phyloP scores from a whole-genome alignment of 1,140 invertebrate species.

The Parasteatoda tepidariorum region DNA sequence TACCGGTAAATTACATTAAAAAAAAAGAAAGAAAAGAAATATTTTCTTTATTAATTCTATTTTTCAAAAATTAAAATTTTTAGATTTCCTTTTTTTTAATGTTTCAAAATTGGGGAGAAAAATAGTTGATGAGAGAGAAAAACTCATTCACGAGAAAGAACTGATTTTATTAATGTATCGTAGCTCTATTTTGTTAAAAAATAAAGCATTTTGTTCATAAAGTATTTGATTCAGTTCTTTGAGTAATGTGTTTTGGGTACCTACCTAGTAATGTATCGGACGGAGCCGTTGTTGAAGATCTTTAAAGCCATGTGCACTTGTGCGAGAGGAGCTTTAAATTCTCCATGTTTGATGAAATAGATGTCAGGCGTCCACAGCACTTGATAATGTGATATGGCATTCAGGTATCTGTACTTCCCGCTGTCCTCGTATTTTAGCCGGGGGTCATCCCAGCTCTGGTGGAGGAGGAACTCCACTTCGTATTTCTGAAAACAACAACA shows the following conservation, averaged over 20 bases:
- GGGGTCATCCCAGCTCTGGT: conserved; percentile 91
- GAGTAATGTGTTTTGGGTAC: background rate
- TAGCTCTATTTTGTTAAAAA: too few relatives aligned
- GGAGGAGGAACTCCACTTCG: conserved; percentile 90
- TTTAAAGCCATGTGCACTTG: conserved; percentile 90
- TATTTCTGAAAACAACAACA: conserved; percentile 79
- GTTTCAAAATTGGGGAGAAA: too few relatives aligned
- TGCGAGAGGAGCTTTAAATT: conserved; percentile 86
- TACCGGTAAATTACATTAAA: too few relatives aligned
- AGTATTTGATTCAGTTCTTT: background rate
- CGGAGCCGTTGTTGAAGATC: conserved; percentile 90
- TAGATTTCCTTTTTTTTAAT: too few relatives aligned
- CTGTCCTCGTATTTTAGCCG: conserved; percentile 85
- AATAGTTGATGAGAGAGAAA: too few relatives aligned
- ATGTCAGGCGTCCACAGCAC: conserved; percentile 93
- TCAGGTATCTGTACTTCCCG: conserved; percentile 84
- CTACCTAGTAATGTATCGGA: conserved; percentile 85
- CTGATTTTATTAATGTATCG: too few relatives aligned
- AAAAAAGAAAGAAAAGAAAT: too few relatives aligned
- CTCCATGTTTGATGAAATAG: conserved; percentile 90
- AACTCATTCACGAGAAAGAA: too few relatives aligned
- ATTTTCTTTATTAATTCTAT: too few relatives aligned
- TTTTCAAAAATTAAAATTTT: too few relatives aligned
- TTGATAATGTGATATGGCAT: conserved; percentile 89
- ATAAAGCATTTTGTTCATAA: too few relatives aligned